Conservation (phyloP, 2,888 invertebrate species). For the Subacronicta megacephala region DNA sequence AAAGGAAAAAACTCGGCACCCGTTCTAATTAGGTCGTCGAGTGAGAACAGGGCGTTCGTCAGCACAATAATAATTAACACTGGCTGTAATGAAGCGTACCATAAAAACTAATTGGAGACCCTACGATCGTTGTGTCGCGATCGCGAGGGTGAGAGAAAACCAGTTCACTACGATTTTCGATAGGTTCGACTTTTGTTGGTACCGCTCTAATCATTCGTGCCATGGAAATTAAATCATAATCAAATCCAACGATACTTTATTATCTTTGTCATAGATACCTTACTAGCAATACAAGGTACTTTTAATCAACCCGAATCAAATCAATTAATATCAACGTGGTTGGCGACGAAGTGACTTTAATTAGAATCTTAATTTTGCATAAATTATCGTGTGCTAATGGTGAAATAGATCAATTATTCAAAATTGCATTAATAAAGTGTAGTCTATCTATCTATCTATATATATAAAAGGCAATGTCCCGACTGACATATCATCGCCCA, state of each 20-base stretch:
- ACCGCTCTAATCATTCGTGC: conserved; percentile 32
- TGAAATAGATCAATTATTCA: conserved; percentile 23
- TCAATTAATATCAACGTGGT: conserved; percentile 24
- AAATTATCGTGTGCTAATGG: conserved; percentile 28
- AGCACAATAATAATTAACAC: conserved; percentile 89
- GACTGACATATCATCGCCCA: no score
- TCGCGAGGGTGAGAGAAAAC: conserved; percentile 71
- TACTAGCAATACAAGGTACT: conserved; percentile 5
- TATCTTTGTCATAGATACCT: conserved; percentile 20
- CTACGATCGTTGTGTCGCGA: conserved; percentile 75
- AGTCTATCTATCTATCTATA: no score
- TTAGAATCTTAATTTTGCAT: conserved; percentile 35
- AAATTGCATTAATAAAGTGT: conserved; percentile 25
- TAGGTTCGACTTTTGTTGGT: conserved; percentile 66
- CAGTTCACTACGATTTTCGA: conserved; percentile 67
- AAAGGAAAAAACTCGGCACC: conserved; percentile 75
- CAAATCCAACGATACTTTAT: conserved; percentile 25
- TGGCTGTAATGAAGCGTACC: conserved; percentile 87
- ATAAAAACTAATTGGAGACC: conserved; percentile 89
- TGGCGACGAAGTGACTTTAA: conserved; percentile 23
- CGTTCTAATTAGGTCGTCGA: conserved; percentile 88
- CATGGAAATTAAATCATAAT: conserved; percentile 44
- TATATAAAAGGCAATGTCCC: no score
- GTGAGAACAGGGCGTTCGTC: conserved; percentile 86
- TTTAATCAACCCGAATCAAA: conserved; percentile 37